Conservation (phyloP, 2,113 vertebrate genomes). For the Merops nubicus region DNA sequence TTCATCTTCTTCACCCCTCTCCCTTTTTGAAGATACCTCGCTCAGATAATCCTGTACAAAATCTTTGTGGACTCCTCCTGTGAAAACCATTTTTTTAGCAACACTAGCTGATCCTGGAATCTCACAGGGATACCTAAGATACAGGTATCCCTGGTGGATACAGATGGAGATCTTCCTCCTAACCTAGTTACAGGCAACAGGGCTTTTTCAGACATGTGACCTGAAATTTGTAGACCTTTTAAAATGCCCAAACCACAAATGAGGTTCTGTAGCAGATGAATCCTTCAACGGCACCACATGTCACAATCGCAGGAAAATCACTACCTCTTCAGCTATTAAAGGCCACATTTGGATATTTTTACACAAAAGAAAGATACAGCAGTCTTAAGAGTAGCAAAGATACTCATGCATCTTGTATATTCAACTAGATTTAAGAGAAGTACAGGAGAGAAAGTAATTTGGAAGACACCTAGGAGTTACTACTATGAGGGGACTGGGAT, state of each 20-base stretch:
- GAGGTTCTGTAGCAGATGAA: neutral
- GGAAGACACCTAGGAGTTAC: neutral
- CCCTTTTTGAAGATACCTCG: neutral
- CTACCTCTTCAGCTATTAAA: neutral
- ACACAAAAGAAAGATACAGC: neutral
- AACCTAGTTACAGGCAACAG: neutral
- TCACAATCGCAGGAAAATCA: neutral
- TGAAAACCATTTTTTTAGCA: neutral
- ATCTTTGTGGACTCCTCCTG: neutral
- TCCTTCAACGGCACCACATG: neutral
- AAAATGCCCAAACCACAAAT: neutral
- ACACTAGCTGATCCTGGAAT: neutral
- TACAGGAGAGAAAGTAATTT: neutral
- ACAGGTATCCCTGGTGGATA: too few relatives aligned
- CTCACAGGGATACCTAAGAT: neutral
- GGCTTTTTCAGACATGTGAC: neutral
- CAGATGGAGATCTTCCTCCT: too few relatives aligned
- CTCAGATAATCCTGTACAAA: neutral
- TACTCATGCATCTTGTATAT: neutral
- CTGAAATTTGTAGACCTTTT: neutral
- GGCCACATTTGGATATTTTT: neutral
- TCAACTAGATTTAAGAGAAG: neutral
- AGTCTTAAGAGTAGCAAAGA: neutral
- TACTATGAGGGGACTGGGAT: neutral
- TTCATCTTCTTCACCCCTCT: neutral